These are phyloP conservation scores for Orthonevra nobilis DNA, from an alignment of 2,888 invertebrate species.

Conservation along the genomic window DNA sequence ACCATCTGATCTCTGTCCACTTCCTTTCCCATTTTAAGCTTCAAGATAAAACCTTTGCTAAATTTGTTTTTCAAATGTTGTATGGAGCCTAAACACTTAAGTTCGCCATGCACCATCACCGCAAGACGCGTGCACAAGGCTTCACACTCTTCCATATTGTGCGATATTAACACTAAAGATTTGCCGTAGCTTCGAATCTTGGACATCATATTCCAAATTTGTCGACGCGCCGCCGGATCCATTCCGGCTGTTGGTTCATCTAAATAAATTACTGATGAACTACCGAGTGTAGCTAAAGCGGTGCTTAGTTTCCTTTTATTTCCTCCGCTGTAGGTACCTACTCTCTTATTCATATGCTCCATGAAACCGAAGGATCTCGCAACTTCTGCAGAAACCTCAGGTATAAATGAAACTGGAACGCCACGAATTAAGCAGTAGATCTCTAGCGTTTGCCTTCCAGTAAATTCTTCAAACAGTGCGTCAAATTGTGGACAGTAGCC, in stretches of 20 bases:
- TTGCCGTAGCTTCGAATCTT: constrained; percentile 86
- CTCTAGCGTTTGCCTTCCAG: constrained; percentile 85
- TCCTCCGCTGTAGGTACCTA: constrained; percentile 85
- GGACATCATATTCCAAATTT: constrained; percentile 89
- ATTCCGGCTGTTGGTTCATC: constrained; percentile 85
- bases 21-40: constrained; percentile 77
- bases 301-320: constrained; percentile 88
- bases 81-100: constrained; percentile 87
- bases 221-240: constrained; percentile 82
- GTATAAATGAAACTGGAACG: constrained; percentile 80
- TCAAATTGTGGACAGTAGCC: constrained; percentile 90
- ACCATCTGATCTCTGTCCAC: no score
- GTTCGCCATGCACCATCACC: constrained; percentile 90
- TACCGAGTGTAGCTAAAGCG: constrained; percentile 86
- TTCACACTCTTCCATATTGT: constrained; percentile 94
- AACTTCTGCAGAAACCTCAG: constrained; percentile 73
- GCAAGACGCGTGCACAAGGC: constrained; percentile 89
- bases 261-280: constrained; percentile 85
- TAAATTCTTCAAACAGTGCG: constrained; percentile 86
- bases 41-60: constrained; percentile 80
- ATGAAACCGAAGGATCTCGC: constrained; percentile 83
- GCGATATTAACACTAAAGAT: constrained; percentile 90
- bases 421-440: constrained; percentile 86
- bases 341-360: constrained; percentile 84
- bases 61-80: constrained; percentile 90